These are phyloP conservation scores for Drosophila orena DNA, from an alignment of 1,140 invertebrate genomes.

Conservation along the genomic window DNA sequence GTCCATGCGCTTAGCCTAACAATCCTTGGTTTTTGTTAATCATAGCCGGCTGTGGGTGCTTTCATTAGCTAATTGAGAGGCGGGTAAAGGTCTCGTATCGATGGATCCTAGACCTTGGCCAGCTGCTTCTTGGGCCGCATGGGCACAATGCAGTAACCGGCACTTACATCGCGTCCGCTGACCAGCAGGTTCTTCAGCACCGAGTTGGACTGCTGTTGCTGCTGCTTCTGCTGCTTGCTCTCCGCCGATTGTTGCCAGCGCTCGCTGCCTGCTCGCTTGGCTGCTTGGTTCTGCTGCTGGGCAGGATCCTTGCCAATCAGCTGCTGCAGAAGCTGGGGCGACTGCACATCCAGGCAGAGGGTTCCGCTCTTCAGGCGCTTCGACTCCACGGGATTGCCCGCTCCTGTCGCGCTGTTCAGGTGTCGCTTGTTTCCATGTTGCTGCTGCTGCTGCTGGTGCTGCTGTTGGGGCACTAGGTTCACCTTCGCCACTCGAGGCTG, in stretches of 20 bases:
- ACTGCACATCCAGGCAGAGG: constrained; percentile 59
- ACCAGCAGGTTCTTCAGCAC: constrained; percentile 96
- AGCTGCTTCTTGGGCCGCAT: constrained; percentile 86
- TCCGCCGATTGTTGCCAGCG: constrained; percentile 59
- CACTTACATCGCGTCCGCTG: constrained; percentile 95
- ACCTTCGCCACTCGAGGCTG: constrained; percentile 43
- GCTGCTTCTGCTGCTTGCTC: constrained; percentile 60
- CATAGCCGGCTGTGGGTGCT: constrained; percentile 50
- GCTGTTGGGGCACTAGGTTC: constrained; percentile 30
- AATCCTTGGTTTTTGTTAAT: constrained; percentile 42
- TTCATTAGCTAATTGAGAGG: constrained; percentile 49
- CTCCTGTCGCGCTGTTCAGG: constrained; percentile 51
- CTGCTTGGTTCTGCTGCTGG: constrained; percentile 39
- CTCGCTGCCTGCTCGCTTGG: constrained; percentile 50
- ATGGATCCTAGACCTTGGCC: constrained; percentile 74
- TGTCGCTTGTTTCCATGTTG: constrained; percentile 75
- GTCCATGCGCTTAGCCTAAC: constrained; percentile 54
- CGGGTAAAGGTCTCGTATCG: constrained; percentile 33
- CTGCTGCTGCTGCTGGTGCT: constrained; percentile 59
- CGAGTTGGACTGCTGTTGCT: constrained; percentile 75
- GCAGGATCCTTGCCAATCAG: constrained; percentile 59
- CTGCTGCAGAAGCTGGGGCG: constrained; percentile 73
- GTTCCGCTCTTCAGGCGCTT: constrained; percentile 74
- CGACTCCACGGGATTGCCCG: constrained; percentile 56
- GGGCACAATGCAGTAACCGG: constrained; percentile 94